A percentile compares a stretch with the other conserved stretches of the same genome.
phyloP scores from a whole-genome alignment of 37 sponge, comb jelly and placozoan species.

The Spongia lamella region DNA sequence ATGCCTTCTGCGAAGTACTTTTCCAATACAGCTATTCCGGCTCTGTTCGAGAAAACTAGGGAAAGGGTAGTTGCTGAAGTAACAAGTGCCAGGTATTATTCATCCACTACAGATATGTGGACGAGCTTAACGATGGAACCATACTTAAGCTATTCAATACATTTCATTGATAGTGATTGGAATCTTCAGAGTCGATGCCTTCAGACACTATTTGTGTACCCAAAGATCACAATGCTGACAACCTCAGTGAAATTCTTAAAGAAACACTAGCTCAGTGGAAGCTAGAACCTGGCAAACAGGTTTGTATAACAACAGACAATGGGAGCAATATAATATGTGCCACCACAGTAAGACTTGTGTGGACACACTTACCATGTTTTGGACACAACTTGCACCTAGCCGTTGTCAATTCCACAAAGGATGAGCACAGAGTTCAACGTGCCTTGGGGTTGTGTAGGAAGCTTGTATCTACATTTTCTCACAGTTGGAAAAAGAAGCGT shows the following conservation, averaged over 20 bases:
- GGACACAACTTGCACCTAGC: slow-evolving; percentile 44
- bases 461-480: slow-evolving; percentile 25
- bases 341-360: neutral
- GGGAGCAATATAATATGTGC: slow-evolving; percentile 28
- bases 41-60: slow-evolving; percentile 6
- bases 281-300: slow-evolving; percentile 9
- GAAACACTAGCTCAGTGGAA: slow-evolving; percentile 17
- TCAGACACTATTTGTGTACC: slow-evolving; percentile 16
- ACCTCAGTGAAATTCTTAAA: slow-evolving; percentile 14
- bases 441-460: slow-evolving; percentile 18
- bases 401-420: slow-evolving; percentile 4
- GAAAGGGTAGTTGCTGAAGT: slow-evolving; percentile 14
- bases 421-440: slow-evolving; percentile 5
- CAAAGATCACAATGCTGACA: slow-evolving; percentile 35
- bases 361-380: slow-evolving; percentile 30
- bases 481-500: slow-evolving; percentile 15
- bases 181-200: slow-evolving; percentile 7
- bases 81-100: neutral
- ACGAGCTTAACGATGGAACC: slow-evolving; percentile 27
- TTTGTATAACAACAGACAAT: slow-evolving; percentile 44
- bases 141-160: slow-evolving; percentile 34
- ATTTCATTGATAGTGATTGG: slow-evolving; percentile 21
- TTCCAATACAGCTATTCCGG: slow-evolving; percentile 28
- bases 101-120: slow-evolving; percentile 44
- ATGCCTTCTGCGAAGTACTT: slow-evolving; percentile 20